Conservation (phyloP, 2,888 invertebrate species). For the Drosophila kuntzei region DNA sequence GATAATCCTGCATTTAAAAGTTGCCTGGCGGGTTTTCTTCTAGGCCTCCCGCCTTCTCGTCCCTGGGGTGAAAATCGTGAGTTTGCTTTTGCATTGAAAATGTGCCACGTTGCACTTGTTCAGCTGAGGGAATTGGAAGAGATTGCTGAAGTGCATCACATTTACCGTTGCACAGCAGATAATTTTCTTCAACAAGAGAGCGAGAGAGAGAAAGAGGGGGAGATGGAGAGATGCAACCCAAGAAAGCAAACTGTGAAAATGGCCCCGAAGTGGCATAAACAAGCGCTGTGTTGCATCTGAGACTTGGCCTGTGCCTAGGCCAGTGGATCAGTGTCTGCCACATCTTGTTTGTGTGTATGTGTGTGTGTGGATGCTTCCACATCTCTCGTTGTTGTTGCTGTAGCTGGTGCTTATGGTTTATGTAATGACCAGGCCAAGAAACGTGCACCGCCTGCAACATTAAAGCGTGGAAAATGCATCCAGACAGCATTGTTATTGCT, state of each 20-base stretch:
- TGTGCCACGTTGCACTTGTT: constrained; percentile 79
- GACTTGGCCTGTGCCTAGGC: constrained; percentile 20
- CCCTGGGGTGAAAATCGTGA: constrained; percentile 77
- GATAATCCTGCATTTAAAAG: constrained; percentile 76
- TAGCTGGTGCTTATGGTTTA: constrained; percentile 69
- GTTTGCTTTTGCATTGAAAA: constrained; percentile 61
- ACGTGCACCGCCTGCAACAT: constrained; percentile 62
- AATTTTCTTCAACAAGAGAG: constrained; percentile 54
- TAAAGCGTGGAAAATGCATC: constrained; percentile 64
- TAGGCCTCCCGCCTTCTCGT: constrained; percentile 15
- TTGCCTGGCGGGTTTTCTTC: constrained; percentile 57
- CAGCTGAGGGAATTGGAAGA: constrained; percentile 49
- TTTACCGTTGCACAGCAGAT: constrained; percentile 69
- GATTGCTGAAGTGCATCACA: constrained; percentile 51
- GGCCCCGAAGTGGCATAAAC: constrained; percentile 49
- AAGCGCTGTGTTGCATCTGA: constrained; percentile 24
- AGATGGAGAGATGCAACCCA: constrained; percentile 5
- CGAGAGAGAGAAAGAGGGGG: background rate
- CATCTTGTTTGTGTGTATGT: constrained; percentile 16
- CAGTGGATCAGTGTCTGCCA: constrained; percentile 34
- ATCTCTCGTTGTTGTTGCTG: constrained; percentile 9
- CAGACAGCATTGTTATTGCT: constrained; percentile 44
- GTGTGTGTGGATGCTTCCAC: constrained; percentile 27
- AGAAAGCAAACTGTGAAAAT: constrained; percentile 63
- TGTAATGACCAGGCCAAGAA: constrained; percentile 57